Base-by-base conservation (phyloP, 2,797 vertebrate genomes). In the Lepilemur ruficaudatus region DNA sequence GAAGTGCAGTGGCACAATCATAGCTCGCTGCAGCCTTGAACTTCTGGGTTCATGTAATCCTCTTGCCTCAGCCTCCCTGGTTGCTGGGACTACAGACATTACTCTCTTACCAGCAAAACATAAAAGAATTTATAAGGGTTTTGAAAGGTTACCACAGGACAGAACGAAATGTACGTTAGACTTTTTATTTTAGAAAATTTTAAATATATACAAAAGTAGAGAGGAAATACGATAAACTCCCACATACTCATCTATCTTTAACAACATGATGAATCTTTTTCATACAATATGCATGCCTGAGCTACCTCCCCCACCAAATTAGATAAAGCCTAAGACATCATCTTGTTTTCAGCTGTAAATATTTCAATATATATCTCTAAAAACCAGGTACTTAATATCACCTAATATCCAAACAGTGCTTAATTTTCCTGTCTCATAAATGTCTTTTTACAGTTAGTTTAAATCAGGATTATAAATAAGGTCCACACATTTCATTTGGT, bases 331-430 rank as follows among this genome's bases (percentile, higher is more conserved):
- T 78, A 83, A 80, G 50, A 78, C 15, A 61, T 46, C 72, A 85
- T 46, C 80, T 91, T 32, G 12, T 79, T 96, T 73, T 84, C n/a
- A 93, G 80, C 57, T 94, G 43, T 35, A 87, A 91, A 91, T 69
- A 93, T 7, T 35, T 81, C 30, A 69, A 6, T 32, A 69, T 46
- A 14, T 70, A 82, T 57, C 81, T 82, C 13, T 82, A 72, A 94
- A 43, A 70, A n/a, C 35, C 11, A 50, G 38, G 41, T 41, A 84
- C 55, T 70, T 81, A 76, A 10, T 82, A 75, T 88, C n/a, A 75
- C 20, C 25, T 85, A 82, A 91, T 67, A 85, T 41, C 4, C 55
- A 89, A 78, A 87, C 6, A 89, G 14, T 79, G 17, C 48, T 85
- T n/a, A 85, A 79, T 61, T 75, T 18, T 17, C 22, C 52, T 4